Base-by-base conservation (phyloP, 2,797 vertebrate species). In the Odontamblyopus lacepedii region DNA sequence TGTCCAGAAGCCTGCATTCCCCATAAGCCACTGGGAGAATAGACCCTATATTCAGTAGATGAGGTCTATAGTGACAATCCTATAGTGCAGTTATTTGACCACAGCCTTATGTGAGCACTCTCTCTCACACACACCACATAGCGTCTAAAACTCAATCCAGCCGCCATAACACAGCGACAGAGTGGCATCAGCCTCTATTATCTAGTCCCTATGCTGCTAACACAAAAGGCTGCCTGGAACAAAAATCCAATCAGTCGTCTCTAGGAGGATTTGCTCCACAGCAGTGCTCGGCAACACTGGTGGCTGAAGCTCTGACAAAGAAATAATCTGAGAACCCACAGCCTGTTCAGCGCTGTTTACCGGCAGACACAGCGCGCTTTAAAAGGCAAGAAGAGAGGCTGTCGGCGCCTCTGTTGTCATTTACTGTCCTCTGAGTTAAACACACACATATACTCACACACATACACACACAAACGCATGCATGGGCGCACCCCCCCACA, bases 211-310 rank as follows among this genome's bases (percentile, higher is more conserved):
- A 88, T 88, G 88, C 90, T 87, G 87, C 84, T 88, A 91, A 92
- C 90, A 94, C 92, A 94, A 93, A 94, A 93, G 91, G 90, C 92
- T 89, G 89, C 82, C 84, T 88, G 86, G 91, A 94, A 92, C 90
- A 91, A 92, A 92, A 93, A 93, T 92, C 87, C 91, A 92, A 92
- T 93, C 88, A 92, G 88, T 86, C 89, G 82, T 92, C 88, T 91
- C 89, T 88, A 81, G 91, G 90, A 93, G 92, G 92, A 93, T 93
- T 92, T 91, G 87, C 83, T 87, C 89, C 86, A 91, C 87, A 87
- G 91, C 85, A 88, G 91, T 85, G 81, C 89, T 91, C 91, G 83
- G 91, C 91, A 92, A 91, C 90, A 87, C 88, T 91, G 91, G 88
- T 89, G 87, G 87, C 90, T 90, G 86, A 81, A 84, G 85, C 85